These are phyloP conservation scores for Notoglanidium macrostoma DNA, from an alignment of 2,797 vertebrate genomes.

Conservation along the genomic window DNA sequence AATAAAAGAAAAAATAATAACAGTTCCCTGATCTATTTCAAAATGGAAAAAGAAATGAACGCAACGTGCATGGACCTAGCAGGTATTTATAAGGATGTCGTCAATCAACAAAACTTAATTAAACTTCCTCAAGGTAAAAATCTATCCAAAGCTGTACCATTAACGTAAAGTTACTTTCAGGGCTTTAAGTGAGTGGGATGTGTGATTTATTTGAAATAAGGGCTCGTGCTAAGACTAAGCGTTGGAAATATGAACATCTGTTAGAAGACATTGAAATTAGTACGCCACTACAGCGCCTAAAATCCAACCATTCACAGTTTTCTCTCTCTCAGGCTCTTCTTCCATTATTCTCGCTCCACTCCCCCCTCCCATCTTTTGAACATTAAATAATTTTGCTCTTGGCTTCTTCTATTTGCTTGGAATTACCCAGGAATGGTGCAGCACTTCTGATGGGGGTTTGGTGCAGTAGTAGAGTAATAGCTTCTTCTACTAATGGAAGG, in stretches of 20 bases:
- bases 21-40: background rate
- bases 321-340: background rate
- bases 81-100: background rate
- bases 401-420: constrained; percentile 77
- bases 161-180: constrained; percentile 65
- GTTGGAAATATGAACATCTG: constrained; percentile 65
- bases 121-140: background rate
- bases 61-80: background rate
- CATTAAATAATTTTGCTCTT: constrained; percentile 72
- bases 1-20: background rate
- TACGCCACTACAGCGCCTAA: constrained; percentile 9
- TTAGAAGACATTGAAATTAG: constrained; percentile 51
- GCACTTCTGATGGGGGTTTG: constrained; percentile 42
- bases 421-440: constrained; percentile 80
- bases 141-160: background rate
- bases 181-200: constrained; percentile 46
- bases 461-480: background rate
- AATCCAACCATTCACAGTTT: background rate
- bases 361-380: constrained; percentile 28
- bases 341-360: constrained; percentile 25
- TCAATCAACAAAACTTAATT: constrained; percentile 7
- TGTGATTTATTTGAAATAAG: constrained; percentile 69
- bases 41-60: background rate
- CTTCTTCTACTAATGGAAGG: background rate
- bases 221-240: constrained; percentile 54